phyloP scores from a whole-genome alignment of 1,140 invertebrate genomes.

The Zaprionus inermis region DNA sequence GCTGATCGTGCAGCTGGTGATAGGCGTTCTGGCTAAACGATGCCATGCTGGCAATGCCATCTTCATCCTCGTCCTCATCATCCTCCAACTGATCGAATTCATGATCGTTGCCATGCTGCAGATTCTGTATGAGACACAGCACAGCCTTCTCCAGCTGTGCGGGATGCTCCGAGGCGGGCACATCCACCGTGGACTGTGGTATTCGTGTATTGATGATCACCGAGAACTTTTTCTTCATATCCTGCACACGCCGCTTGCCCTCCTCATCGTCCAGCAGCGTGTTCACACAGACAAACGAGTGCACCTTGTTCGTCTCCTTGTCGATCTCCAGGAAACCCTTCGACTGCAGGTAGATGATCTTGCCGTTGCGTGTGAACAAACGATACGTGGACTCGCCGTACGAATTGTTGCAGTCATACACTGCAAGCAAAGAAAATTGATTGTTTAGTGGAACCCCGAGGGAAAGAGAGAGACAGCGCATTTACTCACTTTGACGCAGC shows the following conservation, averaged over 20 bases:
- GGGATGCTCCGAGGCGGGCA: constrained; percentile 87
- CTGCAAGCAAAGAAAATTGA: constrained; percentile 84
- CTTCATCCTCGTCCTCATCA: constrained; percentile 47
- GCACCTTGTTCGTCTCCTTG: constrained; percentile 88
- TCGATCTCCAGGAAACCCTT: constrained; percentile 92
- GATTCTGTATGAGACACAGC: constrained; percentile 88
- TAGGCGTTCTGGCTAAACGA: constrained; percentile 26
- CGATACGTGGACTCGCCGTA: constrained; percentile 93
- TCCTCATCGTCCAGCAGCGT: constrained; percentile 90
- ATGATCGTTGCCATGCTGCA: constrained; percentile 65
- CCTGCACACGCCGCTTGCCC: constrained; percentile 87
- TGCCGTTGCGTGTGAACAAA: constrained; percentile 90
- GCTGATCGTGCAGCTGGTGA: constrained; percentile 21
- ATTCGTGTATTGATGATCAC: constrained; percentile 85
- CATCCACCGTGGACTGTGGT: constrained; percentile 84
- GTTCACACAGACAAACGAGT: constrained; percentile 93
- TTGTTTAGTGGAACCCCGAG: not conserved
- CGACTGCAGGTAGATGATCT: constrained; percentile 92
- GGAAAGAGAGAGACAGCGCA: not conserved
- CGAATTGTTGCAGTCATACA: constrained; percentile 91
- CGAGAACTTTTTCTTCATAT: constrained; percentile 90
- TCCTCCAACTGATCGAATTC: constrained; percentile 39
- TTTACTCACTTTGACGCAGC: constrained; percentile 91
- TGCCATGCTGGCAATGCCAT: constrained; percentile 36
- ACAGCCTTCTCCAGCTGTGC: constrained; percentile 88